phyloP scores from a whole-genome alignment of 1,140 invertebrate genomes.

The Zaprionus davidi region DNA sequence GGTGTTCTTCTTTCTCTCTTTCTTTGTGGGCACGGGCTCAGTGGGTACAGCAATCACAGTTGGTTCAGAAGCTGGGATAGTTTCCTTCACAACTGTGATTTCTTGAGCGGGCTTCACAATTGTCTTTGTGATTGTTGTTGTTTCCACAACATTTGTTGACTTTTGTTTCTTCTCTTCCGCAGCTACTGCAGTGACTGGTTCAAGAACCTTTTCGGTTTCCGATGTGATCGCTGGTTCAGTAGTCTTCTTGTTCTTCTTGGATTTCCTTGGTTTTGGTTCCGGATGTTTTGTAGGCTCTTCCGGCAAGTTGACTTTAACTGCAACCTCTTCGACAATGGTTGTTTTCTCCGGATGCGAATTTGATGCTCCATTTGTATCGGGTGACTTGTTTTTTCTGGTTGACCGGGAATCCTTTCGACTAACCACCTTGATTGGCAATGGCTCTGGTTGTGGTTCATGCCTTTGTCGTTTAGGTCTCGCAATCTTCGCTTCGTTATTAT shows the following conservation, averaged over 20 bases:
- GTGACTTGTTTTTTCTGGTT: constrained; percentile 53
- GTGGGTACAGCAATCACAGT: neutral
- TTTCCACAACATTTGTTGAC: constrained; percentile 20
- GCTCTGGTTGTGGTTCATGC: constrained; percentile 64
- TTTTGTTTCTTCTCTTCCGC: neutral
- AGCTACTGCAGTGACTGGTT: constrained; percentile 2
- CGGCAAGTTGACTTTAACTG: constrained; percentile 3
- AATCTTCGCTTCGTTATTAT: constrained; percentile 57
- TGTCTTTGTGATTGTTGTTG: constrained; percentile 20
- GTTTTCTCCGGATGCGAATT: constrained; percentile 8
- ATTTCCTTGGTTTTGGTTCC: constrained; percentile 58
- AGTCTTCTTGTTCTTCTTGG: constrained; percentile 52
- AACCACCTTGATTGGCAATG: constrained; percentile 65
- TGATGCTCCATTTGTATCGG: constrained; percentile 49
- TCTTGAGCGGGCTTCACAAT: constrained; percentile 8
- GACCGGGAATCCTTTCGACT: constrained; percentile 59
- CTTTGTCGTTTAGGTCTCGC: constrained; percentile 53
- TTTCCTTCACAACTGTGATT: neutral
- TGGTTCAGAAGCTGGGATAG: neutral
- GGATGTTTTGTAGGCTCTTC: constrained; percentile 51
- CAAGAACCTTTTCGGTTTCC: constrained; percentile 27
- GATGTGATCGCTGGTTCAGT: constrained; percentile 15
- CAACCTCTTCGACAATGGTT: constrained; percentile 14
- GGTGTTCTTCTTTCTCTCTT: constrained; percentile 38
- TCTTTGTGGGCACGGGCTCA: constrained; percentile 27